Evolutionary conservation across 2,888 invertebrate genomes (phyloP), one percentile per base, ranked within the genome.

Genomic region (Lasioglossum zephyrum): DNA sequence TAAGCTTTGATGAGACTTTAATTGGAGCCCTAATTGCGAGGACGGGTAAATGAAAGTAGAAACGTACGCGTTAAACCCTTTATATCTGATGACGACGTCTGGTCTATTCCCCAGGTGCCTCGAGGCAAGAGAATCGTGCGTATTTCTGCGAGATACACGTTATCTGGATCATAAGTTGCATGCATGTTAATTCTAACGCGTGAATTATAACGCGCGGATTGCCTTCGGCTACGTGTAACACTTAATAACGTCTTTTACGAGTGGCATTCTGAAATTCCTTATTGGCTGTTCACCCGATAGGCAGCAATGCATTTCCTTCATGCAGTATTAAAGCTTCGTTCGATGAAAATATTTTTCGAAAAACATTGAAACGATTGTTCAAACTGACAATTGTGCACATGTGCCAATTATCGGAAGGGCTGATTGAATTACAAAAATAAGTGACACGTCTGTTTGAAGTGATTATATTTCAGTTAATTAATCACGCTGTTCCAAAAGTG

Each of bases 1-100:
- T 84, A 83, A 87, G 87, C 87, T 85, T 84, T 87, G 88, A 90
- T 88, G 91, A 86, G 84, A 86, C 81, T 87, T 88, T 90, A 90
- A 91, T 91, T 89, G 88, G 90, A 88, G 82, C 82, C 53, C 82
- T 91, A 87, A 91, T 91, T 91, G 91, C 88, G 85, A 73, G 73
- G 82, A 77, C 81, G 85, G 72, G 84, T 76, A 87, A 91, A 91
- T 85, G 88, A 85, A 86, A 82, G 75, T 70, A 79, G 80, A 79
- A 85, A 86, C 70, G 81, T 79, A 79, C 75, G 85, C 72, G 75
- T 73, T 79, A 77, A 81, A 66, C 26, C 81, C 47, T 74, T 69
- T 22, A 26, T 66, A 77, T 66, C 73, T 31, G 85, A 86, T 60
- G 88, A 84, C 81, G 85, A 72, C 79, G 73, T 69, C 39, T 78